Evolutionary conservation across 1,140 invertebrate genomes (phyloP).

Genomic region (Pachypeltis micranthus): DNA sequence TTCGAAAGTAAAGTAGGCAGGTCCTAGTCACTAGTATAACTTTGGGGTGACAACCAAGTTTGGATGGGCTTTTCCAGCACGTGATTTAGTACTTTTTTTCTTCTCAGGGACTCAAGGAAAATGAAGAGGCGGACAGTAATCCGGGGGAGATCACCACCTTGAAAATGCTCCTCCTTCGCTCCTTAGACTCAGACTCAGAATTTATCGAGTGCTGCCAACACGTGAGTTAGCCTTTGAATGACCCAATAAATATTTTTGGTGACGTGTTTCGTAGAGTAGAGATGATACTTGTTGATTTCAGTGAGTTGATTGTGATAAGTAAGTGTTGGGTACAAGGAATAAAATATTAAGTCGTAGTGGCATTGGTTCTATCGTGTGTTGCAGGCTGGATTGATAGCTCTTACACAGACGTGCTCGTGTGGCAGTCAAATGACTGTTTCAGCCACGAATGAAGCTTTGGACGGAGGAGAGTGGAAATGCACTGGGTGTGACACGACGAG

Average conservation of each 20-base stretch:
- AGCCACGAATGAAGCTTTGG: background rate
- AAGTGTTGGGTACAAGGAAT: no score
- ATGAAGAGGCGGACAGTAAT: background rate
- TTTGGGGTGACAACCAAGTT: no score
- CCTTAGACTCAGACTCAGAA: conserved; percentile 1
- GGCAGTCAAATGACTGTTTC: background rate
- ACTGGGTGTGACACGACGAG: background rate
- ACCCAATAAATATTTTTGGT: background rate
- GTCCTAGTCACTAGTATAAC: no score
- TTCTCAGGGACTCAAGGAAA: background rate
- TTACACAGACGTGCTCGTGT: background rate
- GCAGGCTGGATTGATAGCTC: background rate
- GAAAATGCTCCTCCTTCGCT: conserved; percentile 8
- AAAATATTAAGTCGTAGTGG: no score
- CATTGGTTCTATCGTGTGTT: no score
- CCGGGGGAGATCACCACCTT: conserved; percentile 1
- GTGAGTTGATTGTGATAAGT: no score
- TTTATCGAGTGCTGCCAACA: conserved; percentile 17
- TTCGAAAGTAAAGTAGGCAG: no score
- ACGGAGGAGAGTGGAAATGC: conserved; percentile 1
- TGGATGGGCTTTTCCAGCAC: no score
- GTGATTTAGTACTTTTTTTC: no score
- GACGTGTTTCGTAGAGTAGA: no score
- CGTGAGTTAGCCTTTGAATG: background rate
- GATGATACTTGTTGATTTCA: no score